Conservation (phyloP, 2,797 vertebrate genomes). For the Anisognathus igniventris region DNA sequence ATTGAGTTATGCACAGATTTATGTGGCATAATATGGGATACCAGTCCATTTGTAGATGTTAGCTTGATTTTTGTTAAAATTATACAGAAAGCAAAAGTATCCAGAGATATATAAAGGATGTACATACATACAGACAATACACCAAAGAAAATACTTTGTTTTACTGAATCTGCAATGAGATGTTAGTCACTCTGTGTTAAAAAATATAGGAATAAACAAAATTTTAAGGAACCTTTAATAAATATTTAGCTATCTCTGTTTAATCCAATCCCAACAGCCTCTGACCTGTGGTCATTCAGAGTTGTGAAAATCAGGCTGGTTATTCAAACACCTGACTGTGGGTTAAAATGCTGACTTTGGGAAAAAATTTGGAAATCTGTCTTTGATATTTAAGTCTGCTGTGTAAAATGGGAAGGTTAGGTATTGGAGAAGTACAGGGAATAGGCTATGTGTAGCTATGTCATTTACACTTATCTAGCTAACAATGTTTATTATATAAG, state of each 20-base stretch:
- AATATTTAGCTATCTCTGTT: not conserved
- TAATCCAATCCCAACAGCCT: not conserved
- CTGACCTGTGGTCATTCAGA: not conserved
- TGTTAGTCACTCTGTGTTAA: not conserved
- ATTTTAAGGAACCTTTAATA: not conserved
- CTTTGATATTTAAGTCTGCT: not conserved
- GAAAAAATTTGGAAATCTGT: not conserved
- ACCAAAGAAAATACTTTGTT: not conserved
- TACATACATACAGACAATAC: not conserved
- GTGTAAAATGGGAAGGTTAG: not conserved
- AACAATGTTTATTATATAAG: not conserved
- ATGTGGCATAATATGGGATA: not conserved
- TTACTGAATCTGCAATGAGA: not conserved
- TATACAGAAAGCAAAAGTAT: not conserved
- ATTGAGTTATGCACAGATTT: not conserved
- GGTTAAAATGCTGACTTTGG: not conserved
- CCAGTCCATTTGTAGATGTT: not conserved
- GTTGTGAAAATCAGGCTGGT: not conserved
- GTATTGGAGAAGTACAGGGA: not conserved
- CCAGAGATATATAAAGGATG: not conserved
- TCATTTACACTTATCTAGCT: not conserved
- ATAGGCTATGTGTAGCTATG: not conserved
- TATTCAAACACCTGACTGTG: not conserved
- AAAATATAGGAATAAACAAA: not conserved
- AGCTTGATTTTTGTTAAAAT: not conserved